phyloP scores from a whole-genome alignment of 2,113 vertebrate species.

The Archilochus colubris region DNA sequence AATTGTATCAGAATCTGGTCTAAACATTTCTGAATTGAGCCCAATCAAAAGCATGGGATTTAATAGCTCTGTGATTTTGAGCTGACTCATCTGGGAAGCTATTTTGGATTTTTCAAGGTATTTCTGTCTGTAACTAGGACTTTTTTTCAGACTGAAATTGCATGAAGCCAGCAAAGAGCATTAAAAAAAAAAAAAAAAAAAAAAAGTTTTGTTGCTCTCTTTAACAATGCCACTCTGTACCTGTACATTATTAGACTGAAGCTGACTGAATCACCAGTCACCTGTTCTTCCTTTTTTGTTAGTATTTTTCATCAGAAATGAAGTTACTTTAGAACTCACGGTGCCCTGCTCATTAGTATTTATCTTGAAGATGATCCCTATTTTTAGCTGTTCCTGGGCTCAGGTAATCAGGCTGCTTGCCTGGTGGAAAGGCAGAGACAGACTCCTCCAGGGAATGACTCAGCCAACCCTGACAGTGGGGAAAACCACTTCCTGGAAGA shows the following conservation, averaged over 20 bases:
- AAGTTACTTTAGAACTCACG: background rate
- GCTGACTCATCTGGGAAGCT: slow-evolving; percentile 58
- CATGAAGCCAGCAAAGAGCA: slow-evolving; percentile 19
- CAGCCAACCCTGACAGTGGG: background rate
- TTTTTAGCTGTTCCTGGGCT: background rate
- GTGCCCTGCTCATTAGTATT: background rate
- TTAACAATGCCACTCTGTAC: slow-evolving; percentile 9
- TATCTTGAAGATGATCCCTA: background rate
- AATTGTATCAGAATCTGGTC: slow-evolving; percentile 56
- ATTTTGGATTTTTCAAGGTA: slow-evolving; percentile 64
- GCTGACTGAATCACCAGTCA: background rate
- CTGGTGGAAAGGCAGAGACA: background rate
- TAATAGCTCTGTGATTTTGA: slow-evolving; percentile 51
- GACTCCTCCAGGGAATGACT: slow-evolving; percentile 23
- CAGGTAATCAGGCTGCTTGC: background rate
- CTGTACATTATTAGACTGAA: background rate
- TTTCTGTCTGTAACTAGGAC: slow-evolving; percentile 30
- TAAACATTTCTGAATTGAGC: slow-evolving; percentile 60
- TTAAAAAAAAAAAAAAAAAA: background rate
- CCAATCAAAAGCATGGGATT: slow-evolving; percentile 41
- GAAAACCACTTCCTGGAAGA: background rate
- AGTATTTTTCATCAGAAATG: background rate
- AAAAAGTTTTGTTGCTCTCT: background rate
- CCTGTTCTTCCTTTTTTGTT: background rate
- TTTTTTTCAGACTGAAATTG: slow-evolving; percentile 10